These are phyloP conservation scores for Cardiocondyla obscurior DNA, from an alignment of 1,140 invertebrate genomes.

Conservation along the genomic window DNA sequence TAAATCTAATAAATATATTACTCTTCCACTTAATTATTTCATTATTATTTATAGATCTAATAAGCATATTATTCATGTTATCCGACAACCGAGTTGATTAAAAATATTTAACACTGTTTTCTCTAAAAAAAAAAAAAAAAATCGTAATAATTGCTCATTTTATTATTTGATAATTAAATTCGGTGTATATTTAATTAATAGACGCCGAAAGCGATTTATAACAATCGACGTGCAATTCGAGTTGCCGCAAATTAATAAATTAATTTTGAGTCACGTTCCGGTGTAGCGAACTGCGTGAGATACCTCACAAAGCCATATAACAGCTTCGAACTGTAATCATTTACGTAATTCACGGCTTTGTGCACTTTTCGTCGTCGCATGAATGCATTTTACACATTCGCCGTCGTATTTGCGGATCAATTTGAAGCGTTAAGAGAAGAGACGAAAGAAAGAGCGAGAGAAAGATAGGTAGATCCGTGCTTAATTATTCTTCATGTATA, in stretches of 20 bases:
- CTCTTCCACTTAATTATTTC: too few relatives aligned
- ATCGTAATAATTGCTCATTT: too few relatives aligned
- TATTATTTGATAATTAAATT: too few relatives aligned
- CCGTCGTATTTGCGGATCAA: not conserved
- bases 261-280: not conserved
- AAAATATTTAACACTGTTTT: too few relatives aligned
- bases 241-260: not conserved
- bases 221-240: not conserved
- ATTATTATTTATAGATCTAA: too few relatives aligned
- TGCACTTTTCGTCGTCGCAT: constrained; percentile 16
- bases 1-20: not conserved
- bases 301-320: not conserved
- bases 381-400: not conserved
- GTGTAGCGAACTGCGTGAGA: not conserved
- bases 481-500: too few relatives aligned
- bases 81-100: too few relatives aligned
- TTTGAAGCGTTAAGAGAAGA: not conserved
- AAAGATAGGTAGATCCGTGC: too few relatives aligned
- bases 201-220: too few relatives aligned
- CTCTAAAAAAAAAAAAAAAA: too few relatives aligned
- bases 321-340: constrained; percentile 21
- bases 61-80: too few relatives aligned
- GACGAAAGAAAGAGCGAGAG: not conserved
- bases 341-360: constrained; percentile 34
- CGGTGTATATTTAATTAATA: too few relatives aligned